These are phyloP conservation scores for Pangasius sanitwongsei DNA, from an alignment of 2,797 vertebrate species.

Conservation along the genomic window DNA sequence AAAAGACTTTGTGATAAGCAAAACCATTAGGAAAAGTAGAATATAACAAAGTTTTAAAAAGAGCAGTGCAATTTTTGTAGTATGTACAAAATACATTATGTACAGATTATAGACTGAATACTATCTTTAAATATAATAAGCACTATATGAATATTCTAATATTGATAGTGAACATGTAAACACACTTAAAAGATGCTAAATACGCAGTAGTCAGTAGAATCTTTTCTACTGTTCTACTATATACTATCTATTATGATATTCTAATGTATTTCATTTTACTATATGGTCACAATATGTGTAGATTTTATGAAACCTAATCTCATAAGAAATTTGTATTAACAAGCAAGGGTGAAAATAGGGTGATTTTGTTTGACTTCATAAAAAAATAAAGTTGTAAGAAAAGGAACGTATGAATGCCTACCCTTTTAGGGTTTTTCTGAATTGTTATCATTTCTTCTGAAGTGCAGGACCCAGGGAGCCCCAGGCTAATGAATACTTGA, in stretches of 20 bases:
- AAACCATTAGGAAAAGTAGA: neutral
- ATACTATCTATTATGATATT: neutral
- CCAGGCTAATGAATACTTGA: slow-evolving; percentile 24
- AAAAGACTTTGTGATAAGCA: neutral
- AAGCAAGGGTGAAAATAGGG: neutral
- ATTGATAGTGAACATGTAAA: neutral
- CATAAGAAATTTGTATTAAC: neutral
- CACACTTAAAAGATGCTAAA: neutral
- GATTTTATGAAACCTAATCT: neutral
- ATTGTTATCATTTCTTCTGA: neutral
- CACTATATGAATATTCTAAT: neutral
- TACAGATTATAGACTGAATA: neutral
- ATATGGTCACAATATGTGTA: neutral
- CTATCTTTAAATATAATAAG: neutral
- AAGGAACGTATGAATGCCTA: neutral
- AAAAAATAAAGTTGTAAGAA: neutral
- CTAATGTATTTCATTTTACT: neutral
- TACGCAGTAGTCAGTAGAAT: neutral
- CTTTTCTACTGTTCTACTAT: neutral
- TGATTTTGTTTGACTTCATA: neutral
- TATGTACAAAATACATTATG: neutral
- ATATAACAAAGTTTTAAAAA: neutral
- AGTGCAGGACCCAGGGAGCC: neutral
- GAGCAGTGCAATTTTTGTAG: neutral
- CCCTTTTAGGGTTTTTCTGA: neutral